Percentiles rank a stretch among this genome's conserved stretches.
Evolutionary conservation across 1,140 invertebrate species (phyloP).

Genomic region (Aphidius gifuensis): DNA sequence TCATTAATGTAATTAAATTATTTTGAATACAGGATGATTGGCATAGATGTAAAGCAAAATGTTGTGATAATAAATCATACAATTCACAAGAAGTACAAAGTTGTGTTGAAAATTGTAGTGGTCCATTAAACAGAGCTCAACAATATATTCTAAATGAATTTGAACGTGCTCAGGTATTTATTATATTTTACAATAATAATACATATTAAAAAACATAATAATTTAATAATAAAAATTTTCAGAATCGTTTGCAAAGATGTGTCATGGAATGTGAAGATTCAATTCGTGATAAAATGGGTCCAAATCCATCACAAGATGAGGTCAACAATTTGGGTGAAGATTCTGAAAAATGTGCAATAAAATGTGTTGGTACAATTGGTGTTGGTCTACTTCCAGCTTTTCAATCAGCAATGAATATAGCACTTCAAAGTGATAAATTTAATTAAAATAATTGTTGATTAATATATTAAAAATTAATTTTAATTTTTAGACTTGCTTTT

Average conservation of each 20-base stretch:
- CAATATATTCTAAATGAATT: slow-evolving; percentile 74
- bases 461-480: slow-evolving; percentile 18
- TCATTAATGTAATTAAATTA: slow-evolving; percentile 10
- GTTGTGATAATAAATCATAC: slow-evolving; percentile 73
- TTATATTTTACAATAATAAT: not conserved
- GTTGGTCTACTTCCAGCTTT: slow-evolving; percentile 72
- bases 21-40: slow-evolving; percentile 70
- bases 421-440: slow-evolving; percentile 51
- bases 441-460: slow-evolving; percentile 10
- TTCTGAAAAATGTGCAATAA: slow-evolving; percentile 82
- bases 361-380: slow-evolving; percentile 83
- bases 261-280: slow-evolving; percentile 87
- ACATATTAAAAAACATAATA: not conserved
- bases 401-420: slow-evolving; percentile 72
- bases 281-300: slow-evolving; percentile 72
- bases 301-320: slow-evolving; percentile 67
- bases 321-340: slow-evolving; percentile 69
- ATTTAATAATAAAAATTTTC: not conserved
- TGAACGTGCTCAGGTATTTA: slow-evolving; percentile 59
- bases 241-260: slow-evolving; percentile 74
- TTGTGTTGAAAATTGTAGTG: slow-evolving; percentile 79
- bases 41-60: slow-evolving; percentile 86
- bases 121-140: slow-evolving; percentile 71
- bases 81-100: slow-evolving; percentile 75
- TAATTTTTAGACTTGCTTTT: slow-evolving; percentile 3